Base-by-base conservation (phyloP, 2,888 invertebrate species). In the Caenorhabditis macrosperma region DNA sequence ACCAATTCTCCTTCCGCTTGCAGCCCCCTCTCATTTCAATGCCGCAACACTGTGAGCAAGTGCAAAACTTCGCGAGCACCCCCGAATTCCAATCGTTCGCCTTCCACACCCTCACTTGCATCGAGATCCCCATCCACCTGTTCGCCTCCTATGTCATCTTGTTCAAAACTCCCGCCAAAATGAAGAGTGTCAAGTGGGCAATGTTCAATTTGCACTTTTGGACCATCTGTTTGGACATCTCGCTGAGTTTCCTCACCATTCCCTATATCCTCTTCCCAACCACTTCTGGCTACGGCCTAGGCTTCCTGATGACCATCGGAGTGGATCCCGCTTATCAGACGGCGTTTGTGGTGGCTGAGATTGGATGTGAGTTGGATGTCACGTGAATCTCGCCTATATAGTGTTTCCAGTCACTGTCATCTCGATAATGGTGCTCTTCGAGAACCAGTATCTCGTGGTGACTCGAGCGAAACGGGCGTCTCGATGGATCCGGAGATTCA, bases 121-220 rank as follows among this genome's bases (percentile, higher is more conserved):
- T 72, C 12, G 30, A 46, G 5, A 9, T 77, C 20, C 68, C 76
- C n/a, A 55, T 61, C 24, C 63, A 63, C 26, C 5, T 50, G 2
- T 63, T 63, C 22, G 68, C 61, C 4, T 52, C 55, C 28, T 69
- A 63, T 24, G 63, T 63, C 35, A 68, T 77, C 9, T 41, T 77
- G 6, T 48, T 46, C 33, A 54, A 48, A n/a, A 69, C 76, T 2
- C 68, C 76, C 0, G 26, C 28, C 2, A 44, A 33, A 5, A 77
- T 77, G 76, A 48, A 59, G 50, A 24, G 30, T 1, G 68, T 77
- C 6, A 77, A 77, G 41, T 38, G 55, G 63, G 44, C 30, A 20
- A 69, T 77, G 68, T 41, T 77, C n/a, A 57, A 38, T 20, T 48
- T 68, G 12, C 61, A 61, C 33, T 26, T 38, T 9, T 77, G 55